Base-by-base conservation (phyloP, 2,888 invertebrate genomes). In the Latrodectus elegans region DNA sequence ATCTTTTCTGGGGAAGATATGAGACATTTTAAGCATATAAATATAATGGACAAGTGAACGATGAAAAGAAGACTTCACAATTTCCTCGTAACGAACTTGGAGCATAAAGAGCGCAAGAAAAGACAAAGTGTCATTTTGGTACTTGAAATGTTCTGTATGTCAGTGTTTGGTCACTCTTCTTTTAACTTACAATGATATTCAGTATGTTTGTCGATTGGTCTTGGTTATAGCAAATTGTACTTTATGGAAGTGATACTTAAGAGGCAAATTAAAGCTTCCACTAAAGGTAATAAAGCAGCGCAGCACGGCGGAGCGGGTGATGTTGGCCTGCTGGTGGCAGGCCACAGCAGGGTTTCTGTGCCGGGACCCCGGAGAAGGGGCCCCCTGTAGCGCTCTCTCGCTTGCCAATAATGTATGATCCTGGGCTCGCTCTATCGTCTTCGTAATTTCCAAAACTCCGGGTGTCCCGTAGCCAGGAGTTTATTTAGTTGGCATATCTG, bases 211-310 rank as follows among this genome's bases (percentile, higher is more conserved):
- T 60, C 12, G 60, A 60, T 60, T 60, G n/a, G 14, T 60, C 12
- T 15, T 15, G n/a, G 60, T 10, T 71, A 11, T 15, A 51, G 22
- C 26, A n/a, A 51, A 71, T 71, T 51, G 49, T 71, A 38, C 51
- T n/a, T 51, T 51, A 81, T 73, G 74, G 81, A 73, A 73, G 77
- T 67, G 68, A 78, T 84, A 78, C 73, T 84, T 86, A 80, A 80
- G 78, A 86, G 85, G 85, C 85, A 86, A 86, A 86, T 86, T 86
- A 86, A 86, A 80, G 85, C 85, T 80, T 86, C 80, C 80, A 86
- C 85, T 86, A 86, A 86, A 80, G 85, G 85, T 80, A 86, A 86
- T 86, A 86, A 86, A 80, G 80, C 80, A 68, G 76, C 64, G 17
- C 84, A 72, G 72, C 53, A 65, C 72, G 80, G 64, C 72, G 15